Conservation (phyloP, 2,888 invertebrate species). For the Scaptomyza caliginosa region DNA sequence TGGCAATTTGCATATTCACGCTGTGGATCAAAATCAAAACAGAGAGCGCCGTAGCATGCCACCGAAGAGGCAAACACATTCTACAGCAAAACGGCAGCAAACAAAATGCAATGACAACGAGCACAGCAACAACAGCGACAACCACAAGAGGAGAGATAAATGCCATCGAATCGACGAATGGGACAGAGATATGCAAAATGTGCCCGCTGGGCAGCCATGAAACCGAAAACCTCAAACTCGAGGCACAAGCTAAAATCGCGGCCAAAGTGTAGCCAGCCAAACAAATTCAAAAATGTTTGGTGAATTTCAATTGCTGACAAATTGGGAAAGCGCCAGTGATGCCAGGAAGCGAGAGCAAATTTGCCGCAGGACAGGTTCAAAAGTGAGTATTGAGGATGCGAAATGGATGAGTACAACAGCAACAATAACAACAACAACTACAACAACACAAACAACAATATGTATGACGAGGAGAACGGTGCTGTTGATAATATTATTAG, state of each 20-base stretch:
- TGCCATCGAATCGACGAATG: constrained; percentile 65
- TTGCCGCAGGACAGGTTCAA: constrained; percentile 45
- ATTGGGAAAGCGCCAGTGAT: constrained; percentile 58
- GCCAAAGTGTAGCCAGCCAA: constrained; percentile 65
- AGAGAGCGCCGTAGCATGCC: constrained; percentile 62
- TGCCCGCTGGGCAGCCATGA: constrained; percentile 73
- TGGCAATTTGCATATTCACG: constrained; percentile 76
- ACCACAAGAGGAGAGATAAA: constrained; percentile 15
- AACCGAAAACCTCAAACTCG: constrained; percentile 30
- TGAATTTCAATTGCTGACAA: constrained; percentile 81
- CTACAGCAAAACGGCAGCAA: constrained; percentile 30
- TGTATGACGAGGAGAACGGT: constrained; percentile 9
- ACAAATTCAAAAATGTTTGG: constrained; percentile 80
- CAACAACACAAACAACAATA: constrained; percentile 6
- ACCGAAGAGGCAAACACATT: constrained; percentile 23
- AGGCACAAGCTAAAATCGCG: constrained; percentile 48
- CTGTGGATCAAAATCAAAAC: constrained; percentile 80
- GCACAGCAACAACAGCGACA: constrained; percentile 2
- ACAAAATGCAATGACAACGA: constrained; percentile 56
- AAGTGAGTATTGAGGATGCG: constrained; percentile 25
- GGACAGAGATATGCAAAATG: constrained; percentile 71
- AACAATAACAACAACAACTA: constrained; percentile 2
- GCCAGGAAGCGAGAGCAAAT: constrained; percentile 36
- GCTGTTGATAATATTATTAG: constrained; percentile 79
- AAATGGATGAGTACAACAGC: constrained; percentile 57